Evolutionary conservation across 2,888 invertebrate species (phyloP).

Genomic region (Oscheius sp.): DNA sequence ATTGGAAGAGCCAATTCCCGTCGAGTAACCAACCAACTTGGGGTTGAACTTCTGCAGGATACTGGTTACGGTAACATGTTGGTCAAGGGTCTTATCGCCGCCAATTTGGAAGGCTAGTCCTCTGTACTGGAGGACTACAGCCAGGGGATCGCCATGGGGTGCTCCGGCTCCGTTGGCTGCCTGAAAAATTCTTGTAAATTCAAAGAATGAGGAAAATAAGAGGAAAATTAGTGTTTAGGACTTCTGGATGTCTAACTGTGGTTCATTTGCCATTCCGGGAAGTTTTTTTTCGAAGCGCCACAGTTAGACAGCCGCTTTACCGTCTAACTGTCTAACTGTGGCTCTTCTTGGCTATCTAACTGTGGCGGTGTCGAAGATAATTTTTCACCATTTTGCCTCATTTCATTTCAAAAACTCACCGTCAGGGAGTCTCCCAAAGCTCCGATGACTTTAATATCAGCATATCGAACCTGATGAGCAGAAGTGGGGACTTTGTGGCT

Average conservation of each 20-base stretch:
- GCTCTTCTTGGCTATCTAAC: too few relatives aligned
- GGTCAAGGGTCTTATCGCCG: slow-evolving; percentile 54
- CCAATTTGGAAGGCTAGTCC: slow-evolving; percentile 64
- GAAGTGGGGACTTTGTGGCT: slow-evolving; percentile 74
- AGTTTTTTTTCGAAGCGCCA: too few relatives aligned
- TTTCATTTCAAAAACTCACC: slow-evolving; percentile 28
- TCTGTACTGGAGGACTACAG: slow-evolving; percentile 62
- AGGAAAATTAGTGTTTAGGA: too few relatives aligned
- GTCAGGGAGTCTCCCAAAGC: slow-evolving; percentile 64
- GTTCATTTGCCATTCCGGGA: too few relatives aligned
- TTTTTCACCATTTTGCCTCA: background rate
- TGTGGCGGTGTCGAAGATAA: too few relatives aligned
- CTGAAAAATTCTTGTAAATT: too few relatives aligned
- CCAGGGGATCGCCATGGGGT: slow-evolving; percentile 53
- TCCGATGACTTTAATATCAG: slow-evolving; percentile 61
- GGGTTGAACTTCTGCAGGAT: slow-evolving; percentile 83
- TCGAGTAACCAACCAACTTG: slow-evolving; percentile 77
- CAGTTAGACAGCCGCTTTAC: too few relatives aligned
- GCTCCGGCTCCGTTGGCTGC: slow-evolving; percentile 67
- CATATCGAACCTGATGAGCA: slow-evolving; percentile 55
- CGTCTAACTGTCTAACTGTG: too few relatives aligned
- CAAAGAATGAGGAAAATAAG: too few relatives aligned
- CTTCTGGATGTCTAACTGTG: too few relatives aligned
- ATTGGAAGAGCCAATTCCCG: slow-evolving; percentile 58
- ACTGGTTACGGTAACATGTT: slow-evolving; percentile 64